These are phyloP conservation scores for Campylorhamphus procurvoides DNA, from an alignment of 2,113 vertebrate species.

Conservation along the genomic window DNA sequence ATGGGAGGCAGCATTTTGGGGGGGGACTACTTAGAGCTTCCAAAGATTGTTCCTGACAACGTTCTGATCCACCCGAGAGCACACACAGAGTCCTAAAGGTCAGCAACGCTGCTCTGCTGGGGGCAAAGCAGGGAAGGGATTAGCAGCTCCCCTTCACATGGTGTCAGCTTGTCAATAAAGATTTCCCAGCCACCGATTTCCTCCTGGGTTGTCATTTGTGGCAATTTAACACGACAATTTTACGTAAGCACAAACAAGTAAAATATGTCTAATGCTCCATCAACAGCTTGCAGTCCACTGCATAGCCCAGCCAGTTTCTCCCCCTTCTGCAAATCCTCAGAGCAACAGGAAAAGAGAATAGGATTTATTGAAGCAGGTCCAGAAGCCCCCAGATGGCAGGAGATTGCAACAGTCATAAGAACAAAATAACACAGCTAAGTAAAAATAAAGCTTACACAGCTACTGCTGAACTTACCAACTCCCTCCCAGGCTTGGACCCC, in stretches of 20 bases:
- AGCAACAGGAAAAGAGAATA: conserved; percentile 50
- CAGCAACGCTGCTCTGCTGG: background rate
- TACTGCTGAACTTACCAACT: background rate
- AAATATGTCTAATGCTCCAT: background rate
- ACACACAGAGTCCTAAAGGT: background rate
- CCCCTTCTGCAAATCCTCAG: conserved; percentile 23
- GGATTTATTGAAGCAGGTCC: conserved; percentile 54
- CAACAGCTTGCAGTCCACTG: background rate
- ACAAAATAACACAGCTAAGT: conserved; percentile 55
- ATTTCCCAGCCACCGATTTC: background rate
- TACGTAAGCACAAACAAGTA: background rate
- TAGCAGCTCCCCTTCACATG: background rate
- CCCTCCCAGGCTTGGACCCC: background rate
- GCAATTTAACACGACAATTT: background rate
- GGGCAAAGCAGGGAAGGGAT: background rate
- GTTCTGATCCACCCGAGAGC: background rate
- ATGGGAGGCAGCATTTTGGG: background rate
- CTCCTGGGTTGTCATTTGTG: background rate
- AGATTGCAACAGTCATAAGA: conserved; percentile 15
- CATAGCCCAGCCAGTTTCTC: background rate
- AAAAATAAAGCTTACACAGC: conserved; percentile 63
- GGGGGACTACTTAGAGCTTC: background rate
- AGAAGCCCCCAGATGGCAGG: conserved; percentile 66
- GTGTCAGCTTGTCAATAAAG: background rate
- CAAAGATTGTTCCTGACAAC: background rate